Percentiles rank a stretch among this genome's conserved stretches.
phyloP scores from a whole-genome alignment of 92 coral and sea anemone genomes.

The Phenganax stokvisi region DNA sequence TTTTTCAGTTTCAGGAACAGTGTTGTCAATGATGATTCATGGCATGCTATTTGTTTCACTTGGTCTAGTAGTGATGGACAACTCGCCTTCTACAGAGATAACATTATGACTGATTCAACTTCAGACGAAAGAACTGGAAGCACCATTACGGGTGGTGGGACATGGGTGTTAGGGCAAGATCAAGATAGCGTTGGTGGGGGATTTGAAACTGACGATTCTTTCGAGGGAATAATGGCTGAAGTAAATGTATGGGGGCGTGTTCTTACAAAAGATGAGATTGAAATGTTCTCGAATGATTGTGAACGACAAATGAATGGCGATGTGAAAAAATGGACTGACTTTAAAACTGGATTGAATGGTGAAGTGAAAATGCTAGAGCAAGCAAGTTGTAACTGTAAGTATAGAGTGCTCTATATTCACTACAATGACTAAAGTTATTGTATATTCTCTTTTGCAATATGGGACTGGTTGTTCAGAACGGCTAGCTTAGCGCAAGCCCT shows the following conservation, averaged over 20 bases:
- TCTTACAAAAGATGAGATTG: neutral
- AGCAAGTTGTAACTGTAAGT: neutral
- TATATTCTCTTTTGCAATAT: too few relatives aligned
- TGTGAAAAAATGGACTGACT: constrained; percentile 11
- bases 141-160: neutral
- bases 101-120: neutral
- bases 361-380: neutral
- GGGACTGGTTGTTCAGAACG: too few relatives aligned
- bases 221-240: neutral
- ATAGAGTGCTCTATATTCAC: too few relatives aligned
- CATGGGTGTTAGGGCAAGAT: constrained; percentile 29
- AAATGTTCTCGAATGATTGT: neutral
- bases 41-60: constrained; percentile 13
- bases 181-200: constrained; percentile 20
- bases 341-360: constrained; percentile 5
- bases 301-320: neutral
- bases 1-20: neutral
- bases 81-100: neutral
- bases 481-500: too few relatives aligned
- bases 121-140: neutral
- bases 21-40: neutral
- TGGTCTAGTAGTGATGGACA: neutral
- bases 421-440: too few relatives aligned
- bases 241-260: constrained; percentile 6
- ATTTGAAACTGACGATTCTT: neutral